Percentiles rank a stretch among this genome's conserved stretches.
phyloP scores from a whole-genome alignment of 2,888 invertebrate genomes.

The Chalcosyrphus nemorum region DNA sequence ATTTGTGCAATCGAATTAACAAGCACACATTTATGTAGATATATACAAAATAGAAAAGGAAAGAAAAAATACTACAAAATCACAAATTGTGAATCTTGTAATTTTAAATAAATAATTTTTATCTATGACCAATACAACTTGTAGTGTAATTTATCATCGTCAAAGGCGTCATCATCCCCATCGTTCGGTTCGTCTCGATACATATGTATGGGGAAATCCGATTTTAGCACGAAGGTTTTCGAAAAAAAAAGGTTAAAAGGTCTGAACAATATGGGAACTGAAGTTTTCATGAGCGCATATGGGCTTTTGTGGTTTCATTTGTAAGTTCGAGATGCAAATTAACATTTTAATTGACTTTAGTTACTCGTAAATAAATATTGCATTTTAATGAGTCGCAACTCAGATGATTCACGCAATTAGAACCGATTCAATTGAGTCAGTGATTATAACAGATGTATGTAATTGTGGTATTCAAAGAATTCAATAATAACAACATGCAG shows the following conservation, averaged over 20 bases:
- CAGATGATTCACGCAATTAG: constrained; percentile 49
- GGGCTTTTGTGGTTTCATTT: constrained; percentile 28
- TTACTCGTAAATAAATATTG: constrained; percentile 37
- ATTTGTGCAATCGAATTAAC: constrained; percentile 46
- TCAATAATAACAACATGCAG: constrained; percentile 34
- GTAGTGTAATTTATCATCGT: constrained; percentile 59
- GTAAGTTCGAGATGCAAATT: constrained; percentile 28
- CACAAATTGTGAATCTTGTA: constrained; percentile 60
- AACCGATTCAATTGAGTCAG: constrained; percentile 43
- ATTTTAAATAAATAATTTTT: constrained; percentile 38
- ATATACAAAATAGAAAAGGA: background rate
- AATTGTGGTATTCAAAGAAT: constrained; percentile 51
- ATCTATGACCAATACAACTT: constrained; percentile 49
- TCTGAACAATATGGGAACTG: constrained; percentile 28
- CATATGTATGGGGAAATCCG: constrained; percentile 36
- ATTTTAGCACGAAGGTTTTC: constrained; percentile 43
- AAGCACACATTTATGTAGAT: constrained; percentile 10
- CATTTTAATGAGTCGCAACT: constrained; percentile 1
- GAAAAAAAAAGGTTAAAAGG: constrained; percentile 46
- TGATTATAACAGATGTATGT: constrained; percentile 20
- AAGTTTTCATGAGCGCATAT: constrained; percentile 3
- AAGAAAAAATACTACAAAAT: constrained; percentile 36
- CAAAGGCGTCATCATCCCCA: constrained; percentile 30
- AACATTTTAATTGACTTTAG: constrained; percentile 60
- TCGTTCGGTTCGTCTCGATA: constrained; percentile 1